A percentile compares a stretch with the other conserved stretches of the same genome.
These are phyloP conservation scores for Melanotaenia trifasciata DNA, from an alignment of 2,797 vertebrate genomes.

Conservation along the genomic window DNA sequence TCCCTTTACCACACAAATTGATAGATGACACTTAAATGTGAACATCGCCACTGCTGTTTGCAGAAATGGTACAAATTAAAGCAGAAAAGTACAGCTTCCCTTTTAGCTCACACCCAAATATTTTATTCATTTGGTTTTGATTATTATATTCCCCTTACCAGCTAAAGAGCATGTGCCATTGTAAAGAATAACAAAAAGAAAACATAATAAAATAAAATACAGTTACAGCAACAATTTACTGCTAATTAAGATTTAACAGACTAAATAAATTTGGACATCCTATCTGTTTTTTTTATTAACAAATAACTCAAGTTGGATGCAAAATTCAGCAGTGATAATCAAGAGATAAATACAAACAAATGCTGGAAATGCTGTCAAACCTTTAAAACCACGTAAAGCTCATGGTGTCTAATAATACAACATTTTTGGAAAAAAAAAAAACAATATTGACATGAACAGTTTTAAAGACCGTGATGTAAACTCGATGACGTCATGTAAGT, in stretches of 20 bases:
- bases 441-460: background rate
- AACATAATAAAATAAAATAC: background rate
- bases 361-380: background rate
- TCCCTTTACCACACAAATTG: constrained; percentile 10
- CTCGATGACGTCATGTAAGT: constrained; percentile 14
- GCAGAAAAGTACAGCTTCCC: background rate
- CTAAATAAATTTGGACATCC: background rate
- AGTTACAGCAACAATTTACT: constrained; percentile 21
- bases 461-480: constrained; percentile 34
- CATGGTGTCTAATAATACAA: background rate
- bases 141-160: background rate
- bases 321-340: background rate
- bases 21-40: constrained; percentile 3
- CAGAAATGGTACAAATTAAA: background rate
- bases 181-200: background rate
- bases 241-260: constrained; percentile 3
- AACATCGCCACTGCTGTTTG: constrained; percentile 9
- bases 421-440: background rate
- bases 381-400: background rate
- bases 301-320: constrained; percentile 6
- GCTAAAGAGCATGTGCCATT: background rate
- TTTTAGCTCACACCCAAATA: background rate
- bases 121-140: constrained; percentile 6
- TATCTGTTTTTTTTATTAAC: constrained; percentile 7
- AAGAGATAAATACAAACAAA: background rate